Evolutionary conservation across 2,888 invertebrate genomes (phyloP).

Genomic region (Schizaphis graminum): DNA sequence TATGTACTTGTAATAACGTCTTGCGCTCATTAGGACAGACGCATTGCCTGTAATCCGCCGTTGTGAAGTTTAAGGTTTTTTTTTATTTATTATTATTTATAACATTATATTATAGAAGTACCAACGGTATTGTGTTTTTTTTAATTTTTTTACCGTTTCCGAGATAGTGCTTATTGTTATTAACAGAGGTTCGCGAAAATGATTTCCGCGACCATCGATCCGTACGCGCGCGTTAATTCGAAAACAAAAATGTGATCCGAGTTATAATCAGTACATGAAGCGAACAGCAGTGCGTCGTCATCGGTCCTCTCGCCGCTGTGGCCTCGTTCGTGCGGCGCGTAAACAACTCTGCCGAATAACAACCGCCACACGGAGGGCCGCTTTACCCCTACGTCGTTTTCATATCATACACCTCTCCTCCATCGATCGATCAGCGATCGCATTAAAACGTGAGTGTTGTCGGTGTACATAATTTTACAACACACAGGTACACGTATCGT

Average conservation of each 20-base stretch:
- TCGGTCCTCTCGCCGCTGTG: slow-evolving; percentile 36
- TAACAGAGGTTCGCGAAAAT: not conserved
- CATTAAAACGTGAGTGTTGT: slow-evolving; percentile 56
- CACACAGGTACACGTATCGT: not conserved
- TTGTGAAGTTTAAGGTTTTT: not conserved
- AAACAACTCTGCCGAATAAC: slow-evolving; percentile 46
- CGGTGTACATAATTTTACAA: not conserved
- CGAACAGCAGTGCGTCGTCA: slow-evolving; percentile 43
- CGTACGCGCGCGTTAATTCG: slow-evolving; percentile 49
- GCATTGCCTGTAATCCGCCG: not conserved
- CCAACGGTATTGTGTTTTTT: slow-evolving; percentile 3
- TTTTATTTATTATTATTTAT: not conserved
- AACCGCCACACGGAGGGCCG: slow-evolving; percentile 26
- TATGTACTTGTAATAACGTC: not conserved
- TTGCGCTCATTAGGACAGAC: not conserved
- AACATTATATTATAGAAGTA: not conserved
- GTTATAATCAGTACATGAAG: slow-evolving; percentile 20
- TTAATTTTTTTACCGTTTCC: slow-evolving; percentile 3
- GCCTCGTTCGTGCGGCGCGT: slow-evolving; percentile 55
- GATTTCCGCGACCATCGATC: slow-evolving; percentile 30
- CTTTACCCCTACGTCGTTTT: slow-evolving; percentile 57
- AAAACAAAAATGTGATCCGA: slow-evolving; percentile 39
- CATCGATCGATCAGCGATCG: slow-evolving; percentile 60
- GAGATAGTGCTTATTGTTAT: not conserved
- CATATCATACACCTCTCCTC: slow-evolving; percentile 28